A percentile compares a stretch with the other conserved stretches of the same genome.
Evolutionary conservation across 2,113 vertebrate genomes (phyloP).

Genomic region (Podarcis raffonei): DNA sequence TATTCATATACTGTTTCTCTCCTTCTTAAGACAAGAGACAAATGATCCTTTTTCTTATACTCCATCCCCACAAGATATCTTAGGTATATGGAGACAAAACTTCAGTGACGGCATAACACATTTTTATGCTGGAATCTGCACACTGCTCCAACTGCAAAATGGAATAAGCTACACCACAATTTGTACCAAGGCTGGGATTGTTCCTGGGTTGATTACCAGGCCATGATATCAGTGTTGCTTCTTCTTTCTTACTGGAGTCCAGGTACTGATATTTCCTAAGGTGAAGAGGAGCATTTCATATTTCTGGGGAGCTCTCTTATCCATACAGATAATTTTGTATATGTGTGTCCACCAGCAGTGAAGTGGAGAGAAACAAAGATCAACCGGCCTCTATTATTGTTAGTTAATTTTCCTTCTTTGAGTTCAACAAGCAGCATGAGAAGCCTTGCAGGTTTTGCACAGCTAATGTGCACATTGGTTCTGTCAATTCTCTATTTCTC

Average conservation of each 20-base stretch:
- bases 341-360: background rate
- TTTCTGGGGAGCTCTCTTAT: constrained; percentile 32
- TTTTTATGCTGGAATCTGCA: constrained; percentile 18
- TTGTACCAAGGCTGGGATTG: constrained; percentile 17
- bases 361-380: constrained; percentile 35
- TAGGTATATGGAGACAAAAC: background rate
- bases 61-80: background rate
- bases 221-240: constrained; percentile 27
- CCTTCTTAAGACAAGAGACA: background rate
- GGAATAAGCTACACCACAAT: background rate
- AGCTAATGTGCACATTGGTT: background rate
- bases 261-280: constrained; percentile 18
- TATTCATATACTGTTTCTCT: background rate
- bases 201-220: constrained; percentile 4
- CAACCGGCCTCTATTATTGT: constrained; percentile 18
- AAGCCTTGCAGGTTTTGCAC: background rate
- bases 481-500: background rate
- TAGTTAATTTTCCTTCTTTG: constrained; percentile 2
- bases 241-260: constrained; percentile 9
- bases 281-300: background rate
- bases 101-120: background rate
- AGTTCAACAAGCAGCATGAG: background rate
- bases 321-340: constrained; percentile 29
- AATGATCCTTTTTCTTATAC: background rate
- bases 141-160: background rate